Evolutionary conservation across 92 coral and sea anemone genomes (phyloP).

Genomic region (Siderastrea siderea): DNA sequence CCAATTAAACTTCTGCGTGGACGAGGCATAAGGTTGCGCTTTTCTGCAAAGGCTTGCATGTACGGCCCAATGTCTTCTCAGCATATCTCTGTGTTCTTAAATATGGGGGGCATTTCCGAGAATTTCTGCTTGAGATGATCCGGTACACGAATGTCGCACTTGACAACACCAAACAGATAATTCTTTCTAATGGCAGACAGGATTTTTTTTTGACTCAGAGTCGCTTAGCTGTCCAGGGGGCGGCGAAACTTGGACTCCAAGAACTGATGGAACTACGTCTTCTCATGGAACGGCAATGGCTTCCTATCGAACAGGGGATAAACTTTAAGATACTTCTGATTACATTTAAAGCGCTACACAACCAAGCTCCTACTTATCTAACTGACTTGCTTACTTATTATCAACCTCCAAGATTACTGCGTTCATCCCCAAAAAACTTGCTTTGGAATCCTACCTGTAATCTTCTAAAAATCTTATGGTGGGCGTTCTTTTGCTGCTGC

Average conservation of each 20-base stretch:
- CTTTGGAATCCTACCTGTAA: too few relatives aligned
- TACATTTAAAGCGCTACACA: too few relatives aligned
- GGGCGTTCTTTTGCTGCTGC: too few relatives aligned
- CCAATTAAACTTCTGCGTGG: conserved; percentile 51
- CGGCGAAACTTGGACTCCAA: conserved; percentile 15
- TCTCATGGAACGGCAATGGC: too few relatives aligned
- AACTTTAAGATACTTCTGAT: too few relatives aligned
- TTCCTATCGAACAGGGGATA: too few relatives aligned
- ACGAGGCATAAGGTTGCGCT: conserved; percentile 20
- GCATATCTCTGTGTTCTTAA: conserved; percentile 42
- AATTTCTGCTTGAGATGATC: conserved; percentile 43
- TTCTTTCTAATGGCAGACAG: conserved; percentile 12
- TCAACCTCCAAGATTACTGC: too few relatives aligned
- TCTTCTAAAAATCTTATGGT: too few relatives aligned
- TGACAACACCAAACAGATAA: conserved; percentile 60
- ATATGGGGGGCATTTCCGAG: conserved; percentile 54
- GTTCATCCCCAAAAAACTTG: too few relatives aligned
- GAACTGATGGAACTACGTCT: too few relatives aligned
- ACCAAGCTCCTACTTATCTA: too few relatives aligned
- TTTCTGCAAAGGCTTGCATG: conserved; percentile 60
- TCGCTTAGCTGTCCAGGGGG: conserved; percentile 9
- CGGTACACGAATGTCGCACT: conserved; percentile 69
- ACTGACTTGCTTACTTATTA: too few relatives aligned
- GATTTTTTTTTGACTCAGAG: conserved; percentile 39
- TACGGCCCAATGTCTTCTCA: conserved; percentile 49